A percentile compares a stretch with the other conserved stretches of the same genome.
Evolutionary conservation across 2,888 invertebrate genomes (phyloP).

Genomic region (Linnaemya vulpina): DNA sequence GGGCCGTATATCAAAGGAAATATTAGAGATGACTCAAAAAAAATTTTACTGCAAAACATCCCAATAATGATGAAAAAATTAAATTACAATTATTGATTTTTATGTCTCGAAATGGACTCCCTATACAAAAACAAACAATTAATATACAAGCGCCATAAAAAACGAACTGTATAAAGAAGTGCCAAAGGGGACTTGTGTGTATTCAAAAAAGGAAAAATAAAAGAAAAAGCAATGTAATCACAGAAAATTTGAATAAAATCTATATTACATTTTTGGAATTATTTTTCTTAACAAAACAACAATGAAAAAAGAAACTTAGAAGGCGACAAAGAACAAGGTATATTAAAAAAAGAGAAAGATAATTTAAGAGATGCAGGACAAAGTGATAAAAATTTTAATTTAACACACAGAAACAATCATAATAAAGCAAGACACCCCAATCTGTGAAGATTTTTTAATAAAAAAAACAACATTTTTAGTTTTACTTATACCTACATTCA

Average conservation of each 20-base stretch:
- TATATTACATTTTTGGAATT: slow-evolving; percentile 30
- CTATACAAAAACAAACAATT: slow-evolving; percentile 31
- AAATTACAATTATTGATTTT: slow-evolving; percentile 70
- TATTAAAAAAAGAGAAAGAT: slow-evolving; percentile 21
- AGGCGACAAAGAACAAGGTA: slow-evolving; percentile 21
- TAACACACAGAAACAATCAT: neutral
- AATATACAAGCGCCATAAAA: slow-evolving; percentile 18
- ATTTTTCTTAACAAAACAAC: slow-evolving; percentile 46
- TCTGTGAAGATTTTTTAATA: neutral
- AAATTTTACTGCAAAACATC: slow-evolving; percentile 10
- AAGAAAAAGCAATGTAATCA: slow-evolving; percentile 21
- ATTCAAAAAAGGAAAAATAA: neutral
- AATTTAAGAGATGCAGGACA: slow-evolving; percentile 23
- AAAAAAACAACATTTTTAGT: too few species aligned
- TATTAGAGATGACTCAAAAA: slow-evolving; percentile 2
- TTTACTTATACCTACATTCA: too few species aligned
- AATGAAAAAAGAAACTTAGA: slow-evolving; percentile 1
- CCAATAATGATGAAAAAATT: slow-evolving; percentile 36
- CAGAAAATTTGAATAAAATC: slow-evolving; percentile 60
- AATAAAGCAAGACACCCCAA: slow-evolving; percentile 25
- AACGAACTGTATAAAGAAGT: slow-evolving; percentile 32
- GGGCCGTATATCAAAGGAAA: neutral
- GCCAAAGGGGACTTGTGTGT: slow-evolving; percentile 20
- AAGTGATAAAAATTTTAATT: slow-evolving; percentile 7
- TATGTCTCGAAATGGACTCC: slow-evolving; percentile 63